These are phyloP conservation scores for Cydia fagiglandana DNA, from an alignment of 1,140 invertebrate genomes.

Conservation along the genomic window DNA sequence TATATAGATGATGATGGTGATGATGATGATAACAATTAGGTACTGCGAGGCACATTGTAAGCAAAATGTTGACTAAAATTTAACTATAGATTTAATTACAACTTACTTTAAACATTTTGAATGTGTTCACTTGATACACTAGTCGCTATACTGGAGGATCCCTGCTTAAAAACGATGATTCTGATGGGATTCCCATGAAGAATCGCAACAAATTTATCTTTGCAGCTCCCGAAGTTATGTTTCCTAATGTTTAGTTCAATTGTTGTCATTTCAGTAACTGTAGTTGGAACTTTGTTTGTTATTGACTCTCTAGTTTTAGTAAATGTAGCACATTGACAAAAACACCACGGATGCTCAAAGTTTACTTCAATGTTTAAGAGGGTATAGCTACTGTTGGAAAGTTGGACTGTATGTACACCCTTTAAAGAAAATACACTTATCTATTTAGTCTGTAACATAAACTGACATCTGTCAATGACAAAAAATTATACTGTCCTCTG, in stretches of 20 bases:
- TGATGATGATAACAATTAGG: too few relatives aligned
- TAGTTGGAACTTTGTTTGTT: slow-evolving; percentile 2
- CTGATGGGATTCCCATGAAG: background rate
- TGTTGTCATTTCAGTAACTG: background rate
- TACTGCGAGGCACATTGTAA: too few relatives aligned
- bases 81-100: too few relatives aligned
- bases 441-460: too few relatives aligned
- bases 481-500: too few relatives aligned
- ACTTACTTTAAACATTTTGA: slow-evolving; percentile 24
- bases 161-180: slow-evolving; percentile 6
- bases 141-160: background rate
- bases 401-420: too few relatives aligned
- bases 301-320: background rate
- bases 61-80: too few relatives aligned
- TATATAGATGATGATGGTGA: too few relatives aligned
- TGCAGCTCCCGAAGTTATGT: background rate
- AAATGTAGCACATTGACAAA: slow-evolving; percentile 11
- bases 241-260: background rate
- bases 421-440: too few relatives aligned
- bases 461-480: too few relatives aligned
- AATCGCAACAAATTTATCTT: background rate
- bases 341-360: background rate
- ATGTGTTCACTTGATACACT: slow-evolving; percentile 1
- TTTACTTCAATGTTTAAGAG: background rate
- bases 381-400: too few relatives aligned